Evolutionary conservation across 2,113 vertebrate genomes (phyloP).

Genomic region (Pelobates fuscus): DNA sequence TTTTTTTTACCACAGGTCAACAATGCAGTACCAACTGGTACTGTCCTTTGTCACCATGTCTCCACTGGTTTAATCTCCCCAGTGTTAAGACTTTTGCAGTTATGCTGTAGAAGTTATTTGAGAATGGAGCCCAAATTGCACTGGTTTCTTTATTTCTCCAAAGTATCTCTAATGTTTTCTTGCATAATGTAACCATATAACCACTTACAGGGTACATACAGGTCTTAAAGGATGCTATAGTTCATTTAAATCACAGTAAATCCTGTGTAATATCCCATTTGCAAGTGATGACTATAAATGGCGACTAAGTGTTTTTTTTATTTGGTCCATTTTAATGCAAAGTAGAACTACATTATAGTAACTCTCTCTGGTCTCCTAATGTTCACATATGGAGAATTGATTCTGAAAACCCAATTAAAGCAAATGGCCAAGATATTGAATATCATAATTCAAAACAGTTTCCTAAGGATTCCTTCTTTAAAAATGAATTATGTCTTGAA

Average conservation of each 20-base stretch:
- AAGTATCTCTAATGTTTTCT: not conserved
- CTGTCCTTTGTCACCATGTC: no score
- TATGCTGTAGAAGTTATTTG: no score
- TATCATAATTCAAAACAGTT: slow-evolving; percentile 45
- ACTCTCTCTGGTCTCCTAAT: slow-evolving; percentile 4
- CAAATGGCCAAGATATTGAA: slow-evolving; percentile 44
- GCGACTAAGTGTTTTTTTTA: not conserved
- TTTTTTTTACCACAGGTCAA: no score
- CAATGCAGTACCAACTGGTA: no score
- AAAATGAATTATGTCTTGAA: slow-evolving; percentile 40
- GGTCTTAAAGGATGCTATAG: slow-evolving; percentile 10
- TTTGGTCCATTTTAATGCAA: slow-evolving; percentile 25
- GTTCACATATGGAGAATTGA: slow-evolving; percentile 39
- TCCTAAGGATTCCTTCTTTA: slow-evolving; percentile 23
- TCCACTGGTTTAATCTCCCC: no score
- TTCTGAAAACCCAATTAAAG: slow-evolving; percentile 47
- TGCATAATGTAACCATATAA: not conserved
- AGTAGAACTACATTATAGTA: not conserved
- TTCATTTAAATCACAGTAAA: not conserved
- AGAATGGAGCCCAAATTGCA: no score
- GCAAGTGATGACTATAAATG: not conserved
- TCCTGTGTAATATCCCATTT: not conserved
- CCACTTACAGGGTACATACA: not conserved
- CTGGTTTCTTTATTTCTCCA: not conserved
- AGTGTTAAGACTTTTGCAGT: no score